Evolutionary conservation across 1,140 invertebrate species (phyloP), one percentile per base, ranked within the genome.

Genomic region (Bemisia tabaci): DNA sequence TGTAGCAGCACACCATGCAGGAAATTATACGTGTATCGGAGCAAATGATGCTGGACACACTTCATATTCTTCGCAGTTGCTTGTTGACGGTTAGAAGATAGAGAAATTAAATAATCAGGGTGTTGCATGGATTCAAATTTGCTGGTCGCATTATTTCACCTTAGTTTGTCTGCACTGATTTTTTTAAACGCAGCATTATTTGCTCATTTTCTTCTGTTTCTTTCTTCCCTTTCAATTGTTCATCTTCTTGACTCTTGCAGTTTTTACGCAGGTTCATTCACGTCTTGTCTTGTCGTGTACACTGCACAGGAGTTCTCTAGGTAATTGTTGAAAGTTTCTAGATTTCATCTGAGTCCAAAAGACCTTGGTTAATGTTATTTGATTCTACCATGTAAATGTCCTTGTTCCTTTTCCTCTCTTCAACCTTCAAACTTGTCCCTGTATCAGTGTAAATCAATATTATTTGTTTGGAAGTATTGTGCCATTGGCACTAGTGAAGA

Each of bases 41-140:
- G 80, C 80, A 71, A 92, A 92, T 77, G 73, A 78, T 62, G 87
- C 87, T 59, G 90, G 89, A 58, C 78, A 77, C 72, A 48, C 70
- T 39, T 21, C 64, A 22, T 71, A 68, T 60, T 67, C 71, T 2
- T 65, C 71, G 22, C 65, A 70, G 39, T 70, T 72, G 26, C 26
- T 72, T 24, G 71, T 73, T 25, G 71, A 73, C 26, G 72, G 72
- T 73, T 69, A 23, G 68, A 67, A 63, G 65, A 61, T 25, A 65
- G 77, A 27, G 68, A 67, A 2, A 71, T 71, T 59, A 67, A 64
- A 58, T 2, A 12, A 63, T n/a, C n/a, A n/a, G n/a, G n/a, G n/a
- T n/a, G n/a, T n/a, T n/a, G n/a, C n/a, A n/a, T n/a, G n/a, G n/a
- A n/a, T n/a, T n/a, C n/a, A n/a, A 11, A 73, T 78, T 58, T 73